Evolutionary conservation across 2,888 invertebrate species (phyloP).

Genomic region (Plebejus anna): DNA sequence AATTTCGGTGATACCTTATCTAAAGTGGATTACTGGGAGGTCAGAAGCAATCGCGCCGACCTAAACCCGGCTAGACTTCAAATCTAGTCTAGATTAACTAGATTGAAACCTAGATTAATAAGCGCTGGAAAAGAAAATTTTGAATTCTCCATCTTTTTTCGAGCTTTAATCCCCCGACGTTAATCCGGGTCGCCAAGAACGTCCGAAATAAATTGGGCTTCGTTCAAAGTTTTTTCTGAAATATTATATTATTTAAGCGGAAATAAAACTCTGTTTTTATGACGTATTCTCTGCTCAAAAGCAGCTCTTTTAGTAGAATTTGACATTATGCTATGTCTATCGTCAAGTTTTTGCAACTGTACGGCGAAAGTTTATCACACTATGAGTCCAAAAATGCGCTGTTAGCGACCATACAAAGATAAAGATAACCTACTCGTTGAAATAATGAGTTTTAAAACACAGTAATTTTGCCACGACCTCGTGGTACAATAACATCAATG

Average conservation of each 20-base stretch:
- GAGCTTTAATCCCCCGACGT: background rate
- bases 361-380: too few relatives aligned
- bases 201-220: background rate
- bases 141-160: conserved; percentile 4
- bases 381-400: background rate
- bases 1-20: conserved; percentile 18
- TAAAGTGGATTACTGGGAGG: conserved; percentile 21
- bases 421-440: background rate
- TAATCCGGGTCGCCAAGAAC: background rate
- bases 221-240: background rate
- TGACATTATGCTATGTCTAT: too few relatives aligned
- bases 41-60: conserved; percentile 16
- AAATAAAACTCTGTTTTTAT: background rate
- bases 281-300: too few relatives aligned
- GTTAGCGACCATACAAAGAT: background rate
- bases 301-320: too few relatives aligned
- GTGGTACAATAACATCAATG: background rate
- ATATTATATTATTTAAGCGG: background rate
- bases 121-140: conserved; percentile 25
- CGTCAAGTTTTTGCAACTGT: too few relatives aligned
- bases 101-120: conserved; percentile 27
- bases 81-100: conserved; percentile 22
- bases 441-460: conserved; percentile 2
- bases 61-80: conserved; percentile 26
- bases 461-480: background rate